Percentiles rank a stretch among this genome's conserved stretches.
Evolutionary conservation across 2,797 vertebrate genomes (phyloP).

Genomic region (Dryobates pubescens): DNA sequence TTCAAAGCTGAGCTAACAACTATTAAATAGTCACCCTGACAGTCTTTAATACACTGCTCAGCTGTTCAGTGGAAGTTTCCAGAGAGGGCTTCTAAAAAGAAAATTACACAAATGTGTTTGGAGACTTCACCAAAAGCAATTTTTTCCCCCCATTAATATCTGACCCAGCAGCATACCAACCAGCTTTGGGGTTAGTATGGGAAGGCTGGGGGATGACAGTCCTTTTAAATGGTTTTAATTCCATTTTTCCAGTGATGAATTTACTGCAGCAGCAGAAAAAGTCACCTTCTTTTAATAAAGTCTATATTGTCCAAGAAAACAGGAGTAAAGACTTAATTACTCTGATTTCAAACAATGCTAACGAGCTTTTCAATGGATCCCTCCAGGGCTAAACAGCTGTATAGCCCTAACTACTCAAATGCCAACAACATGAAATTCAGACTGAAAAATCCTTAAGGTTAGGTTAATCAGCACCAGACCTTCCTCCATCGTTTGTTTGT

Average conservation of each 20-base stretch:
- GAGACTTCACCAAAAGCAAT: not conserved
- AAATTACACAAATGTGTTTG: not conserved
- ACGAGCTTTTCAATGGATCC: constrained; percentile 38
- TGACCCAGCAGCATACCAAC: not conserved
- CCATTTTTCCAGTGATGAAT: not conserved
- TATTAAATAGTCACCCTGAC: not conserved
- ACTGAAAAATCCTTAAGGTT: constrained; percentile 13
- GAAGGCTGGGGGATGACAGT: not conserved
- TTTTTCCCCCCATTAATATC: not conserved
- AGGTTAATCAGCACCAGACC: constrained; percentile 53
- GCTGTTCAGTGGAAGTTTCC: not conserved
- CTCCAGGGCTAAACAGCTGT: constrained; percentile 57
- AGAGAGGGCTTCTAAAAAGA: not conserved
- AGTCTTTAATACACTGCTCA: not conserved
- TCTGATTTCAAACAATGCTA: constrained; percentile 43
- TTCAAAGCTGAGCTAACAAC: not conserved
- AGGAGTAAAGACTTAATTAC: constrained; percentile 4
- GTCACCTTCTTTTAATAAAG: constrained; percentile 49
- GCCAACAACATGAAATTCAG: constrained; percentile 26
- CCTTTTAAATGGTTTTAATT: not conserved
- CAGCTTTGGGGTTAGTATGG: not conserved
- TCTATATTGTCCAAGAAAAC: not conserved
- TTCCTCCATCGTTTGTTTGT: not conserved
- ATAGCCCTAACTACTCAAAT: not conserved
- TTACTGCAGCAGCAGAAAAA: not conserved